Evolutionary conservation across 2,113 vertebrate species (phyloP), one percentile per base, ranked within the genome.

Genomic region (Thomomys bottae): DNA sequence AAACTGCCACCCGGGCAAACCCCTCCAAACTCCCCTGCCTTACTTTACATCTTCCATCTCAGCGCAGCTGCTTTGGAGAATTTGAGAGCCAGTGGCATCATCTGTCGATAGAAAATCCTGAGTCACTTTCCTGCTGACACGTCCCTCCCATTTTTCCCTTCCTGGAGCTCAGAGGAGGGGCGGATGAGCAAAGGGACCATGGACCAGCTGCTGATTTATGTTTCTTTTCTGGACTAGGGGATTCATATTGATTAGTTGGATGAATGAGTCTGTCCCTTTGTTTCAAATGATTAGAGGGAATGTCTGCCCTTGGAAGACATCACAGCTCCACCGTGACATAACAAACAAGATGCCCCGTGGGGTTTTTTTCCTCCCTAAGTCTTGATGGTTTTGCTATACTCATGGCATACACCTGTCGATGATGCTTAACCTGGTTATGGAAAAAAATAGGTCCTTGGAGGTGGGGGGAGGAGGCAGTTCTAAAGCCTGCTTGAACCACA

Each of bases 211-310:
- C 83, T 97, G 96, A 96, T 96, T 96, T 96, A 76, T 86, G 90
- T 90, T 66, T 89, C 38, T 96, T 70, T 77, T 97, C 40, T 77
- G 84, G 78, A 49, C 61, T 84, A 93, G 78, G 92, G 96, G 89
- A 68, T 38, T 73, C 96, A 49, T 92, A 96, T 87, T 95, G 92
- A 96, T 96, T 96, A 42, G 84, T 94, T 92, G 96, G 59, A 85
- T 93, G 94, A 92, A 84, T 77, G 40, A 93, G 91, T 79, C 92
- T 94, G 87, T 80, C 23, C 67, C 66, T 94, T 83, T 64, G 64
- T 84, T 97, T 76, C 92, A 93, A 95, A 94, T 89, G 96, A 92
- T 96, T 94, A 96, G 91, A 94, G 30, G 9, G 91, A 94, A 12
- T 40, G n/a, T 88, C 95, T 96, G 84, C 94, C 90, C 59, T 92